Base-by-base conservation (phyloP, 2,797 vertebrate genomes). In the Danio jaintianensis region DNA sequence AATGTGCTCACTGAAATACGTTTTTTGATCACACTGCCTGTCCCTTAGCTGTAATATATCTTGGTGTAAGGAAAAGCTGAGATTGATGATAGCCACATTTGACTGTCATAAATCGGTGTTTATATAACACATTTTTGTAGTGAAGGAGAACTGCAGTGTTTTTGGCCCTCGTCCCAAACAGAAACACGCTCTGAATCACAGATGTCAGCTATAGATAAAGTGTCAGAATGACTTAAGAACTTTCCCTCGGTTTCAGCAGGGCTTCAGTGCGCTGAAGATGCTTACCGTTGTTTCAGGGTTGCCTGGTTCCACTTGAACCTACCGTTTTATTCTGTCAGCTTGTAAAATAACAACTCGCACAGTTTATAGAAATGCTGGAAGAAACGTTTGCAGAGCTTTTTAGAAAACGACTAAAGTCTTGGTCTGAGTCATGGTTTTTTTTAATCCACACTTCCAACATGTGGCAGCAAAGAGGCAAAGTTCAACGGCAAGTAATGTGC, bases 131-230 rank as follows among this genome's bases (percentile, higher is more conserved):
- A 11, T 42, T 59, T n/a, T 20, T 68, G 29, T 61, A 12, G 6
- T 0, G n/a, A 36, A 52, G 16, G n/a, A 22, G 63, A 75, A 11
- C 29, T 43, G 11, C 22, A 10, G 52, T 45, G 40, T 18, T 13
- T 61, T 85, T 82, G 69, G 68, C 79, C 8, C 8, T n/a, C 20
- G 77, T 59, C 82, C 78, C n/a, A 81, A 81, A 78, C 71, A 50
- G 78, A 53, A 84, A 83, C 67, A 61, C 63, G 69, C 20, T 45
- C 43, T 80, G 83, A 68, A 70, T 85, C 74, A 82, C 48, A 50
- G 67, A 75, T 79, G 82, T 78, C 71, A 62, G 67, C 69, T 55
- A 43, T 62, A 53, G 18, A 42, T 68, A 63, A 80, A 59, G 66
- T 76, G 71, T 85, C 66, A 64, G 79, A 80, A 53, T 66, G 58